Conservation (phyloP, 2,113 vertebrate genomes). For the rat (Rattus norvegicus) region GRCr8 NC_086039.1:13872501-13873000, state of each 20-base stretch:
- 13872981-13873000: background rate
- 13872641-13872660: constrained; percentile 77
- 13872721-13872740: constrained; percentile 65
- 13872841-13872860: background rate
- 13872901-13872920: background rate
- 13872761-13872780: constrained; percentile 3
- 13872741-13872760: constrained; percentile 15
- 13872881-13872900: constrained; percentile 5
- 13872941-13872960: background rate
- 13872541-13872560: background rate
- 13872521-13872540: constrained; percentile 9
- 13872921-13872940: background rate
- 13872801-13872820: constrained; percentile 48
- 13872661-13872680: constrained; percentile 61
- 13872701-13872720: constrained; percentile 80
- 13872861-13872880: background rate
- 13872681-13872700: constrained; percentile 74
- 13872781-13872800: constrained; percentile 72
- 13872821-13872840: background rate
- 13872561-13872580: constrained; percentile 48
- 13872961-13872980: constrained; percentile 10
- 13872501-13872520: background rate
- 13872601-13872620: constrained; percentile 73
- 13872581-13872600: constrained; percentile 72
- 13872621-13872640: constrained; percentile 73